Evolutionary conservation across 2,888 invertebrate genomes (phyloP), one percentile per base, ranked within the genome.

Genomic region (Cataglyphis albicans): DNA sequence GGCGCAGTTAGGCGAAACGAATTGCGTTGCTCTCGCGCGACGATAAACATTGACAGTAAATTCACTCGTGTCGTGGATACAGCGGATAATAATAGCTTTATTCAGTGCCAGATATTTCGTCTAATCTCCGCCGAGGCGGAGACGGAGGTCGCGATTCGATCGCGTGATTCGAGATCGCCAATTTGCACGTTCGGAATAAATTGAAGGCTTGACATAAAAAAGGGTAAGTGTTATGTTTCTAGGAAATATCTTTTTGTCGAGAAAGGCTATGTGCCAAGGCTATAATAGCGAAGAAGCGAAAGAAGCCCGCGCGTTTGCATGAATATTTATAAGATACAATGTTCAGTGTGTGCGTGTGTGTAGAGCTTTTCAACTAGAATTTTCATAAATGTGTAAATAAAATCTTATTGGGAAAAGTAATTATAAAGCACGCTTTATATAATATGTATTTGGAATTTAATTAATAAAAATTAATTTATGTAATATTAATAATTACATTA

Each of bases 11-110:
- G 25, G 70, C 78, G 44, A 78, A 68, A 78, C 78, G 59, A 78
- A 78, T 78, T 78, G 59, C 78, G 7, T 59, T 21, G 57, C 68
- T 70, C 41, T 35, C 18, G 41, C 21, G 41, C 68, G 35, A 78
- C 67, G 67, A 57, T 78, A 70, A 78, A 78, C 32, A 78, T 57
- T 59, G 41, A 21, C 21, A 44, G 35, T 59, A 52, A 78, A 68
- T 75, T 75, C 59, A 32, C 67, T n/a, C 52, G 70, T 80, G 80
- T 82, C 81, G 65, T 84, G 83, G 81, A 89, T 89, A 48, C 48
- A 68, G 44, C 4, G 44, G 41, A 70, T 78, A 78, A 70, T 70
- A 78, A 78, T 18, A 73, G 59, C 38, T 38, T n/a, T 41, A 57
- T 48, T 61, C 3, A 35, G 73, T 63, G 72, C 64, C 18, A 32